These are phyloP conservation scores for Tricholauxania praeusta DNA, from an alignment of 2,888 invertebrate species.

Conservation along the genomic window DNA sequence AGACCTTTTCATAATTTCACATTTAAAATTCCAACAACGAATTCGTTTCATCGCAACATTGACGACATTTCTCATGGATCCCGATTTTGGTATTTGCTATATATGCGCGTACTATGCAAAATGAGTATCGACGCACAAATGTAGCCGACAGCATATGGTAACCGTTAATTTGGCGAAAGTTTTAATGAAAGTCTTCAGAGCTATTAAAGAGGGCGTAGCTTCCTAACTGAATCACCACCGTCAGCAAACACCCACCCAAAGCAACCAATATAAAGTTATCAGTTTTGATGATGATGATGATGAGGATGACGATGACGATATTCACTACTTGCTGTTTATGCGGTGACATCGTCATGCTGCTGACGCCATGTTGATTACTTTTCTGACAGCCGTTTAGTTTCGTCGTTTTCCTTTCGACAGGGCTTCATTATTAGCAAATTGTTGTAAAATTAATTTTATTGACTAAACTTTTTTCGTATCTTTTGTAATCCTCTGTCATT, in stretches of 20 bases:
- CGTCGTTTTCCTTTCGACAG: too few species aligned
- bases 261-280: not conserved
- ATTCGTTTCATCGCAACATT: not conserved
- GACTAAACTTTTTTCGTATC: too few species aligned
- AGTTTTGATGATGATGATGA: conserved; percentile 1
- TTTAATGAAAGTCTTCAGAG: conserved; percentile 9
- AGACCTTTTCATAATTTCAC: conserved; percentile 1
- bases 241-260: not conserved
- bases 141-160: not conserved
- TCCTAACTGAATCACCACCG: not conserved
- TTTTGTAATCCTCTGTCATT: conserved; percentile 1
- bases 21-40: conserved; percentile 12
- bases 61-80: too few species aligned
- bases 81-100: too few species aligned
- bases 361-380: too few species aligned
- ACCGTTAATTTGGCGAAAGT: conserved; percentile 23
- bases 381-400: too few species aligned
- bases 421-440: too few species aligned
- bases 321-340: too few species aligned
- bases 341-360: too few species aligned
- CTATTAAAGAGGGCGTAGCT: conserved; percentile 8
- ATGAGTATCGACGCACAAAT: not conserved
- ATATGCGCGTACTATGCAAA: too few species aligned
- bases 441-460: too few species aligned
- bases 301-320: too few species aligned